Evolutionary conservation across 1,140 invertebrate species (phyloP), one percentile per base, ranked within the genome.

Genomic region (Himalopsyche phryganea): DNA sequence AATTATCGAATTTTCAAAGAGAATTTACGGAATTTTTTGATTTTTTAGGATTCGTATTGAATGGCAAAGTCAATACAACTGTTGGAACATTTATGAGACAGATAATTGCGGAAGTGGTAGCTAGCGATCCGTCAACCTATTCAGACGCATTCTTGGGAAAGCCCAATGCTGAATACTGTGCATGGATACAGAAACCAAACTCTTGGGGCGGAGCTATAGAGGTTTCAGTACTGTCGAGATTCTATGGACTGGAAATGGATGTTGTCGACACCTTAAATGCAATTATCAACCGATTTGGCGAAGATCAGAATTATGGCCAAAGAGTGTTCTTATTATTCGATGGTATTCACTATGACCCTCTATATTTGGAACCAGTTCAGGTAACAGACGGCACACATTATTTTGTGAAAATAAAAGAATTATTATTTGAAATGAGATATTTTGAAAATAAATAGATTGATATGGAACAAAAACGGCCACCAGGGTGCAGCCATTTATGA

Each of bases 181-280:
- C 83, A 1, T 95, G 92, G 92, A 95, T 96, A 61, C 77, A 85
- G 47, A 85, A 86, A 64, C 78, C 86, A 1, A 88, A 86, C 58
- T 88, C 92, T 0, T 98, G 96, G 96, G 95, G 95, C 58, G 95
- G 96, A 65, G 94, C 90, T 40, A 98, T 98, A 65, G 96, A 98
- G 79, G 78, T 63, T 11, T 63, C 93, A 1, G 91, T 98, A 55
- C 74, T 98, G n/a, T 89, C 91, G 2, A 84, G 86, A 66, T 89
- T 90, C 74, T 97, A 91, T 76, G 86, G 87, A 35, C 74, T 96
- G 58, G 94, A 98, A 81, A 96, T 98, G 74, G 92, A 88, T 65
- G 94, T 96, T 6, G 88, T 97, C 2, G 91, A 98, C 71, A 94
- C 91, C 35, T 83, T 94, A 58, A 92, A 92, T 76, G 86, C 85